Base-by-base conservation (phyloP, 1,140 invertebrate genomes). In the Carposina sasakii region DNA sequence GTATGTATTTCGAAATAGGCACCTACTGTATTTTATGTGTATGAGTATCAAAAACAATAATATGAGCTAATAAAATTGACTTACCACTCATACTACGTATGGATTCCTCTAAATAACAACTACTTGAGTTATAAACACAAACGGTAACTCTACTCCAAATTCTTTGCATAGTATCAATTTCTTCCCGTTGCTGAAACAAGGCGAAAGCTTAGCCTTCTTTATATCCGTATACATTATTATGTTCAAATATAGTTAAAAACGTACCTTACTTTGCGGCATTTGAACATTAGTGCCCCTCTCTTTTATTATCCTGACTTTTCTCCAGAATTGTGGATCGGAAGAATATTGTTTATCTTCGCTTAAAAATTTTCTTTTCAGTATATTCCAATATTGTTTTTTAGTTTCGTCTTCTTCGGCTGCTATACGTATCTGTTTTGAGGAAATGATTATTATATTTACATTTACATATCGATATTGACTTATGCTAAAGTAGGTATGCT, bases 321-420 rank as follows among this genome's bases (percentile, higher is more conserved):
- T 63, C 20, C 59, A 66, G n/a, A 76, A 48, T 54, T 67, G 65
- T 8, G 64, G 46, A 45, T 81, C 71, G 23, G 68, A 60, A 21
- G 46, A 43, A 1, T 58, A 16, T 51, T 58, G 36, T 26, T 36
- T 43, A 21, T 75, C 50, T n/a, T n/a, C n/a, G 16, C 55, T 55
- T 40, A 77, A 59, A 63, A 79, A 83, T 67, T 79, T 79, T 36
- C 63, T 70, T 56, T 81, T 81, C 42, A 83, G 42, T 53, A 76
- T 71, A 37, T 63, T 67, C 79, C 79, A 83, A 54, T 83, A 83
- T 31, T 74, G 64, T 53, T 74, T 79, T 31, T 81, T 83, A 17
- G 78, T 76, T 67, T 79, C 76, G 24, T 83, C 76, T 60, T 81
- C 79, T 66, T 81, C 71, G 13, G 76, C 74, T 45, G 79, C 70